These are phyloP conservation scores for Drosophila pachea DNA, from an alignment of 1,140 invertebrate genomes.

Conservation along the genomic window DNA sequence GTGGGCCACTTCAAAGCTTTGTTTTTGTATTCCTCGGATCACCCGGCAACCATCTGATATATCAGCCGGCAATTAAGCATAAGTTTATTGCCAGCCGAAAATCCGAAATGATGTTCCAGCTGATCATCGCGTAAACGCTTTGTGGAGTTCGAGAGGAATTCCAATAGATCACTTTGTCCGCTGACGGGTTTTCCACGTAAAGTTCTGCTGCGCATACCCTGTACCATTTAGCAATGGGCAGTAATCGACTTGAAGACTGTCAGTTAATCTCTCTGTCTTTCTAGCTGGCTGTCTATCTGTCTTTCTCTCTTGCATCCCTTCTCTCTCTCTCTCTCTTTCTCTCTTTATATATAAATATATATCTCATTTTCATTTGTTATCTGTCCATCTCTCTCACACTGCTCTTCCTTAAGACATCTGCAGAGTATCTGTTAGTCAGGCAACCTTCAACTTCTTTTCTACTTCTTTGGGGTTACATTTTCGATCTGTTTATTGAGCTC, in stretches of 20 bases:
- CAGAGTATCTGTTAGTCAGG: neutral
- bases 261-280: no score
- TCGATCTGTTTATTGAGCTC: conserved; percentile 33
- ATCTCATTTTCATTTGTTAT: no score
- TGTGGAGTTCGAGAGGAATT: conserved; percentile 40
- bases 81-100: conserved; percentile 40
- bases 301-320: neutral
- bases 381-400: no score
- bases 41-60: conserved; percentile 50
- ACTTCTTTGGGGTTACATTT: conserved; percentile 17
- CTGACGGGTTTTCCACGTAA: conserved; percentile 56
- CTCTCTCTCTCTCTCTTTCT: neutral
- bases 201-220: conserved; percentile 26
- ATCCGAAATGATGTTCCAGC: conserved; percentile 46
- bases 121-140: conserved; percentile 50
- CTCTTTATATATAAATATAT: no score
- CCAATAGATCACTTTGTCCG: conserved; percentile 69
- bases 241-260: neutral
- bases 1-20: conserved; percentile 54
- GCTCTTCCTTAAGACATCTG: neutral
- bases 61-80: conserved; percentile 62
- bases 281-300: no score
- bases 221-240: neutral
- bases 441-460: conserved; percentile 11
- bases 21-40: conserved; percentile 1